These are phyloP conservation scores for Temnothorax nylanderi DNA, from an alignment of 1,140 invertebrate genomes.

Conservation along the genomic window DNA sequence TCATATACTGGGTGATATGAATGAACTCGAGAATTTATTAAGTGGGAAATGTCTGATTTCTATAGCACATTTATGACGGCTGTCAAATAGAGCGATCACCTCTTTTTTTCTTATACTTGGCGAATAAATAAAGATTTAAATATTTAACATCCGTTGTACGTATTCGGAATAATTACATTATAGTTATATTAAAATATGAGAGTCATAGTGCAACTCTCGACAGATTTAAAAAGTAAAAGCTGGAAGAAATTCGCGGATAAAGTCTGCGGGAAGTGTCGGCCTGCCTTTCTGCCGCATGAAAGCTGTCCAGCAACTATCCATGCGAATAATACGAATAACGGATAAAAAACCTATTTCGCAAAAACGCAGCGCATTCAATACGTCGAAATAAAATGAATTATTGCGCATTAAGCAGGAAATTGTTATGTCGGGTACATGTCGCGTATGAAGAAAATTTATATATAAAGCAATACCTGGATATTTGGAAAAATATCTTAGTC, in stretches of 20 bases:
- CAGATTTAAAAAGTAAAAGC: neutral
- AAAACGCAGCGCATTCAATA: neutral
- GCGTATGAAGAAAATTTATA: neutral
- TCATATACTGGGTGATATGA: neutral
- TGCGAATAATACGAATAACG: constrained; percentile 36
- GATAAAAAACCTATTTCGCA: neutral
- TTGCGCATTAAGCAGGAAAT: neutral
- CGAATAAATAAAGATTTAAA: constrained; percentile 2
- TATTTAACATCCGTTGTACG: neutral
- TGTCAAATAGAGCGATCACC: neutral
- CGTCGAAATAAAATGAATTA: neutral
- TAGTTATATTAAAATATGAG: neutral
- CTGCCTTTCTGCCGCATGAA: constrained; percentile 4
- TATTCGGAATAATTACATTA: constrained; percentile 18
- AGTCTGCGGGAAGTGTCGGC: neutral
- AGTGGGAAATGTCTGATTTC: neutral
- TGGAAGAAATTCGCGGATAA: neutral
- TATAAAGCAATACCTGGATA: neutral
- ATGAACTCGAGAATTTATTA: neutral
- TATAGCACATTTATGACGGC: neutral
- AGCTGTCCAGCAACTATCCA: constrained; percentile 19
- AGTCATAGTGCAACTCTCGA: neutral
- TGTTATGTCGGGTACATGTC: neutral
- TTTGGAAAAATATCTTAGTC: neutral
- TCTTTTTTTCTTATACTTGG: neutral